Conservation (phyloP, 2,888 invertebrate genomes). For the Chaetogeoica ovagalla region DNA sequence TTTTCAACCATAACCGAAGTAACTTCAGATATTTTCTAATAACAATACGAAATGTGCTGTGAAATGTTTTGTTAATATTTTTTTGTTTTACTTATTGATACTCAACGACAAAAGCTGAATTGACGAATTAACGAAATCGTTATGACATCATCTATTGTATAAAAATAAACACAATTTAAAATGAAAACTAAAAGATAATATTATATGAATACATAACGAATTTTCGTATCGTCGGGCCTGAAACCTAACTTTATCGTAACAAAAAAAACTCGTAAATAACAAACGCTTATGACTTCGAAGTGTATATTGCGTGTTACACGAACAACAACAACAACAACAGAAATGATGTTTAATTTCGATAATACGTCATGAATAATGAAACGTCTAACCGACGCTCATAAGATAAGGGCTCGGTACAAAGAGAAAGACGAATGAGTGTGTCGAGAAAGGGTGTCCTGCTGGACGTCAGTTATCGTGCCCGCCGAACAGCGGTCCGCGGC, state of each 20-base stretch:
- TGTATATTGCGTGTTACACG: background rate
- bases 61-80: too few species aligned
- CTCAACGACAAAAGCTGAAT: too few species aligned
- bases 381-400: background rate
- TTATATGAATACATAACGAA: background rate
- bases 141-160: too few species aligned
- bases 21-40: too few species aligned
- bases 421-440: too few species aligned
- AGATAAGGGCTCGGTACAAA: background rate
- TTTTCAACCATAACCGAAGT: too few species aligned
- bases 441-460: background rate
- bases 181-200: too few species aligned
- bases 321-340: background rate
- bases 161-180: too few species aligned
- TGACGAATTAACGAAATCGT: too few species aligned
- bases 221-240: background rate
- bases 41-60: too few species aligned
- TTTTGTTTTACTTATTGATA: too few species aligned
- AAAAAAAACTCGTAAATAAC: background rate
- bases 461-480: background rate
- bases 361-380: background rate
- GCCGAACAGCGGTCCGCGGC: background rate
- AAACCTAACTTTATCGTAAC: background rate
- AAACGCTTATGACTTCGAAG: background rate
- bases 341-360: slow-evolving; percentile 21